Evolutionary conservation across 2,113 vertebrate species (phyloP).

Genomic region (Micronycteris hirsuta): DNA sequence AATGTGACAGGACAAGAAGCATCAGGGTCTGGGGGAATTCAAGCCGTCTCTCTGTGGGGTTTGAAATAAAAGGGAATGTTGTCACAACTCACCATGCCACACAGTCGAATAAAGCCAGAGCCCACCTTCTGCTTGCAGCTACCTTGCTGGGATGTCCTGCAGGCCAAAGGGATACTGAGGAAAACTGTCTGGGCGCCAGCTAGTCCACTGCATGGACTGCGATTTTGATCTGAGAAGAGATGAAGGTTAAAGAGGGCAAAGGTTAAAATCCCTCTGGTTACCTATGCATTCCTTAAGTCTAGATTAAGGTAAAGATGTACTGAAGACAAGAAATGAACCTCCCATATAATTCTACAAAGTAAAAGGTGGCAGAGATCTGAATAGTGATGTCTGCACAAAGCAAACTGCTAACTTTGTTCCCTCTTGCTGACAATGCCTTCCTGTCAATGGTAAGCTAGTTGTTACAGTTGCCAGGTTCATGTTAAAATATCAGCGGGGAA

Average conservation of each 20-base stretch:
- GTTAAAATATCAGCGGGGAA: conserved; percentile 76
- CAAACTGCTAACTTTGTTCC: conserved; percentile 23
- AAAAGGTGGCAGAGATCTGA: neutral
- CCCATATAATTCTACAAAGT: conserved; percentile 37
- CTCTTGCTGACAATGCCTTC: conserved; percentile 57
- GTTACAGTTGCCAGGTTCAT: conserved; percentile 52
- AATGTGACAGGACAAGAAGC: neutral
- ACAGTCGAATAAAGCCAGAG: conserved; percentile 53
- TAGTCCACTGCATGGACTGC: conserved; percentile 55
- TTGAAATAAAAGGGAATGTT: conserved; percentile 51
- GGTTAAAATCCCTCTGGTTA: conserved; percentile 65
- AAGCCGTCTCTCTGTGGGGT: conserved; percentile 30
- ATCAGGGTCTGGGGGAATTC: conserved; percentile 43
- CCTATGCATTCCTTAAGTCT: conserved; percentile 57
- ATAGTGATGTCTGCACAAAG: neutral
- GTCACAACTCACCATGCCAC: conserved; percentile 24
- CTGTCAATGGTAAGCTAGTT: conserved; percentile 60
- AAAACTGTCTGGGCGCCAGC: conserved; percentile 67
- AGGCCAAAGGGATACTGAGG: conserved; percentile 65
- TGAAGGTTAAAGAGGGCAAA: conserved; percentile 57
- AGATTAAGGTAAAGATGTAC: conserved; percentile 57
- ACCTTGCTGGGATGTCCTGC: conserved; percentile 53
- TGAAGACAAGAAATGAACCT: conserved; percentile 33
- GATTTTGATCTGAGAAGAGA: conserved; percentile 61
- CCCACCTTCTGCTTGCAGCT: conserved; percentile 61